Percentiles rank a stretch among this genome's conserved stretches.
phyloP scores from a whole-genome alignment of 1,140 invertebrate species.

The Cardiocondyla obscurior region DNA sequence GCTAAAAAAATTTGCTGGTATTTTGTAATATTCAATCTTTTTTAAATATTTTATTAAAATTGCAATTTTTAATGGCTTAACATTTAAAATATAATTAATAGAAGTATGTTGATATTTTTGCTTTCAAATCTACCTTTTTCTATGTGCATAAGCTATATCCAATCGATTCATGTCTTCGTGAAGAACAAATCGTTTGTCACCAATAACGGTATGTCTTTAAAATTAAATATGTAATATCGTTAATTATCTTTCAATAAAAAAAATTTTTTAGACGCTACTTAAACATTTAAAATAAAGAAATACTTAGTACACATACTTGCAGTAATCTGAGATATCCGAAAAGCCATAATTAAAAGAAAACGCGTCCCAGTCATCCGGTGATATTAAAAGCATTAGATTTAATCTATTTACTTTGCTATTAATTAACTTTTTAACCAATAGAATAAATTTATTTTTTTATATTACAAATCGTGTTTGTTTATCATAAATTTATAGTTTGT shows the following conservation, averaged over 20 bases:
- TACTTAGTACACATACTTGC: constrained; percentile 79
- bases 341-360: constrained; percentile 86
- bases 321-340: constrained; percentile 72
- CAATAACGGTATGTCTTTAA: constrained; percentile 70
- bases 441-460: no score
- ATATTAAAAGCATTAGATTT: no score
- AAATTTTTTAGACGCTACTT: no score
- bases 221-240: no score
- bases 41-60: background rate
- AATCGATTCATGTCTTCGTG: constrained; percentile 85
- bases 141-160: constrained; percentile 79
- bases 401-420: no score
- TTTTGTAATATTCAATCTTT: background rate
- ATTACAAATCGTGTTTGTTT: no score
- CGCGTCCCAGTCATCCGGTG: constrained; percentile 71
- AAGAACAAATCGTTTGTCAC: constrained; percentile 85
- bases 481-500: no score
- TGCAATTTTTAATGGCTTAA: no score
- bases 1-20: background rate
- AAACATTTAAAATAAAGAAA: background rate
- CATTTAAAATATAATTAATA: background rate
- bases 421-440: no score
- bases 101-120: background rate
- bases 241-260: no score
- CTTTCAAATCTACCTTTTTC: constrained; percentile 82